Base-by-base conservation (phyloP, 2,797 vertebrate species). In the Pseudomugil gertrudae region DNA sequence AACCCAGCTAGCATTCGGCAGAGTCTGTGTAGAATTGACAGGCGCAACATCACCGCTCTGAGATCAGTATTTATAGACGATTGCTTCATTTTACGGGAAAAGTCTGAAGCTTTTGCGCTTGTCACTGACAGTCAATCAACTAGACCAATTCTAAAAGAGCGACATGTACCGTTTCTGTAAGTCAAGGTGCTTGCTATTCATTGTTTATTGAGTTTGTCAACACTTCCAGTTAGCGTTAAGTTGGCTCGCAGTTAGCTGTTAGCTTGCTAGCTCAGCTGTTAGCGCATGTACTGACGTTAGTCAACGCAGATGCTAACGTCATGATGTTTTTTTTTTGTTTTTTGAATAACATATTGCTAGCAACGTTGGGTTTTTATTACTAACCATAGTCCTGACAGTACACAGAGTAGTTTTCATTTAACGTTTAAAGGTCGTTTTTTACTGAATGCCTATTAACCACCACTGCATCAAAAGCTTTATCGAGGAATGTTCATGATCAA, bases 261-360 rank as follows among this genome's bases (percentile, higher is more conserved):
- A 89, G 85, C 87, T n/a, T 38, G 83, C 62, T 90, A 92, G 84
- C 86, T 51, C 58, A 57, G 5, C 61, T 56, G 75, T 72, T 82
- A 88, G 73, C 89, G 85, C 75, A 23, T 71, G 70, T 74, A 0
- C 81, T 87, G 84, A 89, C 79, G 85, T 87, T 83, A 65, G 64
- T 72, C 76, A 70, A 74, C 87, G 84, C 85, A 83, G 72, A 76
- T 47, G 81, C 51, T 53, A 73, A 81, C 90, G 84, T 91, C 89
- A 87, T 69, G 74, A 47, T 80, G 67, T 69, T 65, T 73, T 76
- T 71, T 74, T 71, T 78, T 76, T 71, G 72, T 71, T 78, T 78
- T 81, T 72, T 78, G 50, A 79, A 75, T 51, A 81, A 75, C 71
- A 76, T 3, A 66, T 24, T 69, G 82, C 78, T 74, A 79, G 65